Percentiles rank a stretch among this genome's conserved stretches.
These are phyloP conservation scores for Arge pagana DNA, from an alignment of 2,888 invertebrate species.

Conservation along the genomic window DNA sequence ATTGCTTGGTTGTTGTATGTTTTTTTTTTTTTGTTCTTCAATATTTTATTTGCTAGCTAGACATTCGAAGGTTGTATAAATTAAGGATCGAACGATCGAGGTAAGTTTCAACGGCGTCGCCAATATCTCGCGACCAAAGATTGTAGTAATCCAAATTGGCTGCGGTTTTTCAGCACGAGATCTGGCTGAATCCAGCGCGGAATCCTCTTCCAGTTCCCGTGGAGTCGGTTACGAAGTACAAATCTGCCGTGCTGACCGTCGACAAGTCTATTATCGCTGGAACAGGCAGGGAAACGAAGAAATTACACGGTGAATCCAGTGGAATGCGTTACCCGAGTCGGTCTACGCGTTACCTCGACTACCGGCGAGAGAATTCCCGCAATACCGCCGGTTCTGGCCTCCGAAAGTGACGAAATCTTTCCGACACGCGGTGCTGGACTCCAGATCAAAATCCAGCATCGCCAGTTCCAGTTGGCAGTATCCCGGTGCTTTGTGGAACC, in stretches of 20 bases:
- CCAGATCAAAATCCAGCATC: conserved; percentile 58
- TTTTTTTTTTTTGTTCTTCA: too few species aligned
- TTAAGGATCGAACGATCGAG: too few species aligned
- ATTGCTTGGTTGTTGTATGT: too few species aligned
- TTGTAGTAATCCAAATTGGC: too few species aligned
- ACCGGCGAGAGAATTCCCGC: conserved; percentile 54
- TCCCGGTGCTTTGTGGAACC: conserved; percentile 55
- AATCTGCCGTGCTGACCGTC: conserved; percentile 46
- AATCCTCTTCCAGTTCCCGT: conserved; percentile 57
- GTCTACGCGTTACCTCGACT: conserved; percentile 42
- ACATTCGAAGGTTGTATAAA: too few species aligned
- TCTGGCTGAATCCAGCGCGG: conserved; percentile 55
- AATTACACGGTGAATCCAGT: not conserved
- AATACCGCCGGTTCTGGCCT: conserved; percentile 52
- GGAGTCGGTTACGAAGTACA: conserved; percentile 54
- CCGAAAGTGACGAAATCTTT: conserved; percentile 57
- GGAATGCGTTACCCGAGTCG: too few species aligned
- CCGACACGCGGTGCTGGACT: conserved; percentile 53
- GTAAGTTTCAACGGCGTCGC: too few species aligned
- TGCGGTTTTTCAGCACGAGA: conserved; percentile 48
- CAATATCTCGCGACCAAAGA: too few species aligned
- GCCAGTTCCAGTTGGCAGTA: conserved; percentile 55
- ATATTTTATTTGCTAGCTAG: too few species aligned
- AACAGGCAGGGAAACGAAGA: conserved; percentile 28
- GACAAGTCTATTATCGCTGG: conserved; percentile 51